Evolutionary conservation across 2,888 invertebrate genomes (phyloP).

Genomic region (Griposia aprilina): DNA sequence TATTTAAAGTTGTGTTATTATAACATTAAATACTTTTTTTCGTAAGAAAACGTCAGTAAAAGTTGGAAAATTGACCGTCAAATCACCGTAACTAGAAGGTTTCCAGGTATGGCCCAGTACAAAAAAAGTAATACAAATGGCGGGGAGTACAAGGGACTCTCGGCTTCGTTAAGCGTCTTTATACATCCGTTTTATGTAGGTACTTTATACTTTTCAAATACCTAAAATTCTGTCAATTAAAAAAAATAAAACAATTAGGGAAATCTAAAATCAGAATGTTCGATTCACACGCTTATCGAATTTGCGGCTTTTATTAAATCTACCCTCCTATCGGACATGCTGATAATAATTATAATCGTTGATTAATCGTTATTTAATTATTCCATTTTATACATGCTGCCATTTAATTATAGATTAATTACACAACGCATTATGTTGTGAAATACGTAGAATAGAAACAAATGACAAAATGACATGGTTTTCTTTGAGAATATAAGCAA

Average conservation of each 20-base stretch:
- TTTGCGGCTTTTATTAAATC: slow-evolving; percentile 51
- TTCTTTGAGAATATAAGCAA: not conserved
- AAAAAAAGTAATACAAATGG: too few relatives aligned
- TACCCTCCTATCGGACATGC: slow-evolving; percentile 43
- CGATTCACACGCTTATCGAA: slow-evolving; percentile 57
- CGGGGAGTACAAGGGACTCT: too few relatives aligned
- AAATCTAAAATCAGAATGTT: slow-evolving; percentile 35
- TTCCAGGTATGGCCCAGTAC: too few relatives aligned
- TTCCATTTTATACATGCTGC: not conserved
- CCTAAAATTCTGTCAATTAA: not conserved
- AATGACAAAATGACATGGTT: not conserved
- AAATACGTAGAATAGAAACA: not conserved
- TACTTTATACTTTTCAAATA: not conserved
- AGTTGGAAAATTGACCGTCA: too few relatives aligned
- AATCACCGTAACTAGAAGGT: too few relatives aligned
- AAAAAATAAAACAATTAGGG: slow-evolving; percentile 30
- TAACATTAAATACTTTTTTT: too few relatives aligned
- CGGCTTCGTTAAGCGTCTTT: too few relatives aligned
- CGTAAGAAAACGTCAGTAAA: too few relatives aligned
- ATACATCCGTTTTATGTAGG: not conserved
- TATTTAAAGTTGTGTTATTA: too few relatives aligned
- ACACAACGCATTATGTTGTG: not conserved
- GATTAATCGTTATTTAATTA: slow-evolving; percentile 54
- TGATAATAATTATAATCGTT: slow-evolving; percentile 41
- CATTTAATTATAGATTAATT: slow-evolving; percentile 5